Evolutionary conservation across 1,140 invertebrate genomes (phyloP).

Genomic region (Conus ventricosus): DNA sequence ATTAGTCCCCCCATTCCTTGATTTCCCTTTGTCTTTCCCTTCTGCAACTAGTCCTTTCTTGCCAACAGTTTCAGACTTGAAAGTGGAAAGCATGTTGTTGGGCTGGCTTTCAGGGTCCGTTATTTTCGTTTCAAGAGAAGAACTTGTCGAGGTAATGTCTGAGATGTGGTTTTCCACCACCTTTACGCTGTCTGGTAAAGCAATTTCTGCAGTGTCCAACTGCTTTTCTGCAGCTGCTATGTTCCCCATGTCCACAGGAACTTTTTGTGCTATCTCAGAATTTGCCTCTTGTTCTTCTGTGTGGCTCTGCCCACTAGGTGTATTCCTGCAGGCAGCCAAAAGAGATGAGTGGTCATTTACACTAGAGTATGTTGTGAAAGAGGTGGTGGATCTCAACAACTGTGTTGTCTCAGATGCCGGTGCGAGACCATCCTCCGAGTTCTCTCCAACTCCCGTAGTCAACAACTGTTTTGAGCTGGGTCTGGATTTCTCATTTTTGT

Average conservation of each 20-base stretch:
- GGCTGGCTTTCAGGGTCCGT: background rate
- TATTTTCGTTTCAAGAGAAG: background rate
- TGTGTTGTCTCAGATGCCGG: constrained; percentile 33
- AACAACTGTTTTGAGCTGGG: constrained; percentile 43
- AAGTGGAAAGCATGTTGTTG: constrained; percentile 14
- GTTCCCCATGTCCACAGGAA: constrained; percentile 58
- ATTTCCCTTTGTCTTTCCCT: constrained; percentile 26
- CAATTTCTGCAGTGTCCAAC: background rate
- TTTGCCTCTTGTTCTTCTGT: background rate
- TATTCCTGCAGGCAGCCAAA: background rate
- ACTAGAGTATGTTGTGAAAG: constrained; percentile 14
- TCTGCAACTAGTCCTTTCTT: constrained; percentile 8
- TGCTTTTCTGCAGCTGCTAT: constrained; percentile 31
- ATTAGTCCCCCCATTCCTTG: constrained; percentile 25
- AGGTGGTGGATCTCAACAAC: constrained; percentile 2
- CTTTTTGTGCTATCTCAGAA: constrained; percentile 22
- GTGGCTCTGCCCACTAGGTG: background rate
- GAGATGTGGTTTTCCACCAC: constrained; percentile 1
- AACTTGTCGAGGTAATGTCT: background rate
- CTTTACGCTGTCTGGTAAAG: constrained; percentile 30
- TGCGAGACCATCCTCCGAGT: constrained; percentile 28
- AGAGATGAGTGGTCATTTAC: background rate
- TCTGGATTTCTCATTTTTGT: constrained; percentile 60
- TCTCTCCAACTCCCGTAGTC: constrained; percentile 37
- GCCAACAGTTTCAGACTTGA: background rate